Conservation (phyloP, 2,113 vertebrate species). For the Campylomormyrus tamandua region DNA sequence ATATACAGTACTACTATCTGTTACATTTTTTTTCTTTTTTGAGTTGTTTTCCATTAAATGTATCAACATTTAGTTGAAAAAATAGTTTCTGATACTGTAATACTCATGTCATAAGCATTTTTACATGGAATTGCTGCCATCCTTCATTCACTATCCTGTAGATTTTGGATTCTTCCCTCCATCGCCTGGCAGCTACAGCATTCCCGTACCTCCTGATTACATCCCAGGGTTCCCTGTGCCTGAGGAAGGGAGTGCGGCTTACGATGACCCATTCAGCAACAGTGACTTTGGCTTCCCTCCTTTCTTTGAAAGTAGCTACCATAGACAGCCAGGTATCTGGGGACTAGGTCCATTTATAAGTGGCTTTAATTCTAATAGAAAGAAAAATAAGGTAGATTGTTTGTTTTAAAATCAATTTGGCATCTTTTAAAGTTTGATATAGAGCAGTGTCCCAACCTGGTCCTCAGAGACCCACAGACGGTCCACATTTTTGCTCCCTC, state of each 20-base stretch:
- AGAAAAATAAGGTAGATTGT: not conserved
- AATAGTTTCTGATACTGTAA: not conserved
- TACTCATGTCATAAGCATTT: not conserved
- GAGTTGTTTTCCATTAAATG: not conserved
- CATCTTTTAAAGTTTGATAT: not conserved
- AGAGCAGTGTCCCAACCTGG: not conserved
- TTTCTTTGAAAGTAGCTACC: slow-evolving; percentile 25
- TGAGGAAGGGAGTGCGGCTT: not conserved
- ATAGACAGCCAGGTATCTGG: slow-evolving; percentile 17
- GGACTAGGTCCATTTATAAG: not conserved
- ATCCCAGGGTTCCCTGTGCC: slow-evolving; percentile 22
- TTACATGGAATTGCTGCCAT: not conserved
- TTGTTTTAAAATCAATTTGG: not conserved
- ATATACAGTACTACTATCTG: not conserved
- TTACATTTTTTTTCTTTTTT: not conserved
- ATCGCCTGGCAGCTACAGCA: not conserved
- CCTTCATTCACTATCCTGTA: not conserved
- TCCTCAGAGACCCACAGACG: not conserved
- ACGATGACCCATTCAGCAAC: slow-evolving; percentile 14
- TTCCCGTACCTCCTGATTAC: slow-evolving; percentile 16
- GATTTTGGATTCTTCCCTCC: not conserved
- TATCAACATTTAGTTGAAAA: not conserved
- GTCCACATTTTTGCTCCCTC: not conserved
- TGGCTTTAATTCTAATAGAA: not conserved
- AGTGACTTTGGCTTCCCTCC: slow-evolving; percentile 31